A percentile compares a stretch with the other conserved stretches of the same genome.
Conservation (phyloP, 2,797 vertebrate genomes). For the Alectoris magna region DNA sequence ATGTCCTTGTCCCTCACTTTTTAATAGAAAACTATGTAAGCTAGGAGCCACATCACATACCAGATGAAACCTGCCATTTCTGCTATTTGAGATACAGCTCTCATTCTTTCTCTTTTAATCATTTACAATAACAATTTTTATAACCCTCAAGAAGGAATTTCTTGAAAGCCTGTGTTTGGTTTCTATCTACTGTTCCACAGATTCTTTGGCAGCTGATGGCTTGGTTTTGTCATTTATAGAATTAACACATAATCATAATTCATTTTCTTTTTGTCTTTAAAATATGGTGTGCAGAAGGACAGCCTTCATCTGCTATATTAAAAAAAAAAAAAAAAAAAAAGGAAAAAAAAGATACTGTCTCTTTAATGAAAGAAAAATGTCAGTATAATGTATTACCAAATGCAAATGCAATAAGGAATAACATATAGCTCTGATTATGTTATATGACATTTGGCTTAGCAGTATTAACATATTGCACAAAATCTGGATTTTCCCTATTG, state of each 20-base stretch:
- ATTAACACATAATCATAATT: background rate
- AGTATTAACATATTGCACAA: constrained; percentile 72
- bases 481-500: constrained; percentile 67
- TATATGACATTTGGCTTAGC: constrained; percentile 74
- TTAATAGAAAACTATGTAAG: background rate
- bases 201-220: constrained; percentile 46
- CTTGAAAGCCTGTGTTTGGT: constrained; percentile 24
- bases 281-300: constrained; percentile 37
- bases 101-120: background rate
- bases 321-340: constrained; percentile 5
- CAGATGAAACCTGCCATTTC: background rate
- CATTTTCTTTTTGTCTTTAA: background rate
- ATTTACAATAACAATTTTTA: background rate
- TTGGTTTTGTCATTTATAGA: constrained; percentile 24
- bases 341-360: constrained; percentile 51
- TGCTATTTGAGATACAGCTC: background rate
- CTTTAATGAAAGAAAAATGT: constrained; percentile 74
- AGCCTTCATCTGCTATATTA: constrained; percentile 41
- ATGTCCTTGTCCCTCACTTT: background rate
- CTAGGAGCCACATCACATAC: background rate
- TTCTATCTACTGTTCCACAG: background rate
- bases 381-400: constrained; percentile 66
- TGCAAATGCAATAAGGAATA: constrained; percentile 60
- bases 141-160: background rate
- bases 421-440: constrained; percentile 65